These are phyloP conservation scores for Caenorhabditis wallacei DNA, from an alignment of 2,888 invertebrate genomes.

Conservation along the genomic window DNA sequence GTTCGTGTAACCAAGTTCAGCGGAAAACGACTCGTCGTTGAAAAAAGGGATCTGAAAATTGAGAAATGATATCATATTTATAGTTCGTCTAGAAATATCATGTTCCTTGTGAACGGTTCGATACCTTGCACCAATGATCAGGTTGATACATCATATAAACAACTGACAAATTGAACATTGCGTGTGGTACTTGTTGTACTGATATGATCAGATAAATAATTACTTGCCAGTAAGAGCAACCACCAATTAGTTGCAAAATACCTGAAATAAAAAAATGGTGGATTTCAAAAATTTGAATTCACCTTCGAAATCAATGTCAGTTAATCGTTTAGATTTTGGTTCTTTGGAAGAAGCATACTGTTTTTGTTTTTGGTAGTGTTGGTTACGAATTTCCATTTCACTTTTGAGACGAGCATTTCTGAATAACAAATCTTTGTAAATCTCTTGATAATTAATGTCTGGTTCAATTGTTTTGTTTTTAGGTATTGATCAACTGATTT, in stretches of 20 bases:
- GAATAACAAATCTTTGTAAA: too few species aligned
- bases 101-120: neutral
- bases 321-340: slow-evolving; percentile 49
- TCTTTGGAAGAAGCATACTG: slow-evolving; percentile 67
- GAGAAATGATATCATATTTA: neutral
- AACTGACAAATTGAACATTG: slow-evolving; percentile 82
- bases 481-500: neutral
- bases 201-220: slow-evolving; percentile 81
- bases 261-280: slow-evolving; percentile 64
- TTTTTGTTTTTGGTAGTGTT: slow-evolving; percentile 74
- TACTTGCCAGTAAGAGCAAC: slow-evolving; percentile 82
- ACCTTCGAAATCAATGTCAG: slow-evolving; percentile 77
- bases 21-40: slow-evolving; percentile 73
- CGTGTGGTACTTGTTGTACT: slow-evolving; percentile 81
- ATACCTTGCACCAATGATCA: slow-evolving; percentile 82
- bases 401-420: slow-evolving; percentile 62
- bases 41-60: slow-evolving; percentile 76
- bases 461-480: neutral
- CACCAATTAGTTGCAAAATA: slow-evolving; percentile 82
- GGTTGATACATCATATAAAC: slow-evolving; percentile 83
- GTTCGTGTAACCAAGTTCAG: slow-evolving; percentile 70
- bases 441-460: neutral
- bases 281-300: neutral
- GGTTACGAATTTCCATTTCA: slow-evolving; percentile 73
- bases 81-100: neutral